phyloP scores from a whole-genome alignment of 2,888 invertebrate species.

The Tigriopus californicus region DNA sequence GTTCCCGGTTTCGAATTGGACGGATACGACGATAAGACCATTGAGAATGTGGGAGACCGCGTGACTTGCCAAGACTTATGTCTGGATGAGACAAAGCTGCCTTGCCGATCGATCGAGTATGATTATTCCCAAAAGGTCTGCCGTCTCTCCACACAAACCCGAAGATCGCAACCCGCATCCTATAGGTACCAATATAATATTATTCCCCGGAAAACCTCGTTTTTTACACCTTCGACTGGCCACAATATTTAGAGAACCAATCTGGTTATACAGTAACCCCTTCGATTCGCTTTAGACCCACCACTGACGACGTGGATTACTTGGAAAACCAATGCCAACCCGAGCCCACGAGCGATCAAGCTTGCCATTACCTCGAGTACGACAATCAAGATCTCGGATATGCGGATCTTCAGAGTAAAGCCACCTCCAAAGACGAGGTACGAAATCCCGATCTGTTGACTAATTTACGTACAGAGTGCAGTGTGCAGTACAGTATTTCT shows the following conservation, averaged over 20 bases:
- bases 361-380: slow-evolving; percentile 19
- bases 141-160: slow-evolving; percentile 47
- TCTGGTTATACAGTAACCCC: background rate
- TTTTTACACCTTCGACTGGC: no score
- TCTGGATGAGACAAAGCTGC: slow-evolving; percentile 34
- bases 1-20: slow-evolving; percentile 53
- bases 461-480: no score
- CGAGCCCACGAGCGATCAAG: background rate
- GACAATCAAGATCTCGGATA: slow-evolving; percentile 18
- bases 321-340: slow-evolving; percentile 54
- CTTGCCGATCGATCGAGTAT: slow-evolving; percentile 39
- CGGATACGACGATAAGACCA: slow-evolving; percentile 41
- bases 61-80: slow-evolving; percentile 47
- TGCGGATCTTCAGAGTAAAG: slow-evolving; percentile 17
- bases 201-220: background rate
- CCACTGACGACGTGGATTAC: slow-evolving; percentile 47
- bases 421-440: slow-evolving; percentile 17
- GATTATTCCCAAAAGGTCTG: slow-evolving; percentile 34
- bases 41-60: slow-evolving; percentile 41
- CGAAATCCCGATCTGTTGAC: no score
- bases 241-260: no score
- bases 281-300: slow-evolving; percentile 27
- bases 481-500: no score
- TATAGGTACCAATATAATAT: background rate
- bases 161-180: slow-evolving; percentile 52